Evolutionary conservation across 2,888 invertebrate genomes (phyloP).

Genomic region (Zhengitettix transpicula): DNA sequence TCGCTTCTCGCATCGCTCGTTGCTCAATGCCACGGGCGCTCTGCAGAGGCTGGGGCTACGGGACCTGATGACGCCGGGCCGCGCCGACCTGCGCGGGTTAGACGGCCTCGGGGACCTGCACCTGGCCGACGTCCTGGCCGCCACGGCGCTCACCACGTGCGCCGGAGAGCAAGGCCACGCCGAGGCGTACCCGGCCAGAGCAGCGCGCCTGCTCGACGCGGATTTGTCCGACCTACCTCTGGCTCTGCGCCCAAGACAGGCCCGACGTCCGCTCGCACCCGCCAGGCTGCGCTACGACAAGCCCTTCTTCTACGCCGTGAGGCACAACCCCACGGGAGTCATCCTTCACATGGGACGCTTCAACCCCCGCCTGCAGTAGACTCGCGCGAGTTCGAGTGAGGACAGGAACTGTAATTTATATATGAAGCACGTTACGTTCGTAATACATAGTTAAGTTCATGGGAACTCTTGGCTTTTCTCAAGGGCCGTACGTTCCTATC

Average conservation of each 20-base stretch:
- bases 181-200: not conserved
- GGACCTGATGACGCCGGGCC: conserved; percentile 55
- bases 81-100: conserved; percentile 67
- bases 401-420: too few species aligned
- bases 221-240: conserved; percentile 41
- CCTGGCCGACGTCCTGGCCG: conserved; percentile 50
- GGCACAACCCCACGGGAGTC: conserved; percentile 84
- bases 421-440: too few species aligned
- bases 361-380: conserved; percentile 58
- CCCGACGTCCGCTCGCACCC: conserved; percentile 35
- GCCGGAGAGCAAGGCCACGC: not conserved
- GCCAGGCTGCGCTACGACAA: conserved; percentile 69
- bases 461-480: too few species aligned
- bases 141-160: not conserved
- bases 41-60: conserved; percentile 66
- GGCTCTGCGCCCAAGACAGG: conserved; percentile 52
- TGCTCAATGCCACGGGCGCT: conserved; percentile 63
- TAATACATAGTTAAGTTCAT: too few species aligned
- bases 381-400: too few species aligned
- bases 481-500: too few species aligned
- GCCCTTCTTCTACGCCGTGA: conserved; percentile 74
- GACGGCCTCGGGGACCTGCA: conserved; percentile 62
- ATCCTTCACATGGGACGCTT: conserved; percentile 77
- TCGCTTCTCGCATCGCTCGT: conserved; percentile 58
- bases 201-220: conserved; percentile 4